Base-by-base conservation (phyloP, 1,140 invertebrate genomes). In the Saxidomus purpurata region DNA sequence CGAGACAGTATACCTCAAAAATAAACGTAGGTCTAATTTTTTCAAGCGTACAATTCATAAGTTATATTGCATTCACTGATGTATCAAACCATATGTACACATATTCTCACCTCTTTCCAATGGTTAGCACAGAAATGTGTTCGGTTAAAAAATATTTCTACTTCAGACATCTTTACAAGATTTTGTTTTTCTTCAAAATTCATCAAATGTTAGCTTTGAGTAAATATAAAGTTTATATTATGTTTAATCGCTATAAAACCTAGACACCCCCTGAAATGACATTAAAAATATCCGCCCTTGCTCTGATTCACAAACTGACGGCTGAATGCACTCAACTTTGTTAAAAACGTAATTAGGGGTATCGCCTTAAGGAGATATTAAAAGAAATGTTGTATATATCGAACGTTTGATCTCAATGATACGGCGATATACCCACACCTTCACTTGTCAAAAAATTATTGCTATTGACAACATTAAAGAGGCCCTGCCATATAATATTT, bases 371-470 rank as follows among this genome's bases (percentile, higher is more conserved):
- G 76, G 76, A 36, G 43, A 79, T 79, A 79, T 79, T 79, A 52
- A 79, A 79, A 52, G 47, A 79, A 79, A 47, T 79, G 31, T 79
- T 79, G 43, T 79, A 79, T 55, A 25, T 79, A 79, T 79, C 76
- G 31, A 79, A 52, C 31, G 76, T 79, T 79, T 52, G 47, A 79
- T 79, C 76, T 52, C 6, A 28, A 71, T 55, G 47, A 79, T 79
- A 19, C 8, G 19, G 4, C 6, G 76, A 79, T 55, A 55, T 36
- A 52, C 34, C 47, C 31, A 79, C 76, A 79, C 76, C 76, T 79
- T 79, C 0, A 79, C 76, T 79, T 79, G 76, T 79, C 76, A 79
- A 79, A 79, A 71, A 71, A 34, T 71, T 36, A 71, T 71, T 71
- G 34, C 67, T 71, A 71, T 40, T 71, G 15, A 47, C 47, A 52